These are phyloP conservation scores for Eriosoma lanigerum DNA, from an alignment of 1,140 invertebrate genomes.

Conservation along the genomic window DNA sequence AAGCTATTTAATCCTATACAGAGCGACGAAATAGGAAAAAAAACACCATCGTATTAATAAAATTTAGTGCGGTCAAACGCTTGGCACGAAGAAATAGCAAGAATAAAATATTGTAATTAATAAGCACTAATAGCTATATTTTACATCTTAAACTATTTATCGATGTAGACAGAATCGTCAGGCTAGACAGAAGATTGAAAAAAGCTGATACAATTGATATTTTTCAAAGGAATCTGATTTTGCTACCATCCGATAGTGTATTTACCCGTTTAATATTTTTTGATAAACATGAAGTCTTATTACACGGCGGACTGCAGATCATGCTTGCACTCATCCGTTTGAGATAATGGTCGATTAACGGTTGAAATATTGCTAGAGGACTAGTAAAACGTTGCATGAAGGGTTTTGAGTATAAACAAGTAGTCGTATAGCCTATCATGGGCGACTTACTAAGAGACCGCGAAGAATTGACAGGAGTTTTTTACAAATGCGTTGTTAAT, in stretches of 20 bases:
- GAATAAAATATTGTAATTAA: neutral
- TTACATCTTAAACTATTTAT: conserved; percentile 49
- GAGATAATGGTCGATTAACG: conserved; percentile 56
- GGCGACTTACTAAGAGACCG: conserved; percentile 56
- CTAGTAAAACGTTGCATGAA: conserved; percentile 54
- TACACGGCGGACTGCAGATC: conserved; percentile 56
- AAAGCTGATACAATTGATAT: conserved; percentile 42
- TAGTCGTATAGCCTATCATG: conserved; percentile 56
- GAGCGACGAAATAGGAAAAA: neutral
- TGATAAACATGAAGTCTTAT: conserved; percentile 55
- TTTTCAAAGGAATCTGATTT: conserved; percentile 52
- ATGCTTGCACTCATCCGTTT: conserved; percentile 54
- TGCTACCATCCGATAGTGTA: conserved; percentile 51
- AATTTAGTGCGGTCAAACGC: neutral
- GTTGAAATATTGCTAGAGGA: conserved; percentile 53
- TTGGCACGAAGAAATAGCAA: neutral
- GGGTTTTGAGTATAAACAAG: conserved; percentile 53
- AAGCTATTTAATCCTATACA: neutral
- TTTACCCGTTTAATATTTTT: conserved; percentile 57
- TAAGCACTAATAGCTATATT: neutral
- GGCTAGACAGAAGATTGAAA: conserved; percentile 52
- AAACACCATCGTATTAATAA: neutral
- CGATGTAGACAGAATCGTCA: conserved; percentile 47
- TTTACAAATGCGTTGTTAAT: conserved; percentile 58
- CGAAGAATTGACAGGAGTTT: conserved; percentile 55